A percentile compares a stretch with the other conserved stretches of the same genome.
These are phyloP conservation scores for Lerista edwardsae DNA, from an alignment of 2,797 vertebrate species.

Conservation along the genomic window DNA sequence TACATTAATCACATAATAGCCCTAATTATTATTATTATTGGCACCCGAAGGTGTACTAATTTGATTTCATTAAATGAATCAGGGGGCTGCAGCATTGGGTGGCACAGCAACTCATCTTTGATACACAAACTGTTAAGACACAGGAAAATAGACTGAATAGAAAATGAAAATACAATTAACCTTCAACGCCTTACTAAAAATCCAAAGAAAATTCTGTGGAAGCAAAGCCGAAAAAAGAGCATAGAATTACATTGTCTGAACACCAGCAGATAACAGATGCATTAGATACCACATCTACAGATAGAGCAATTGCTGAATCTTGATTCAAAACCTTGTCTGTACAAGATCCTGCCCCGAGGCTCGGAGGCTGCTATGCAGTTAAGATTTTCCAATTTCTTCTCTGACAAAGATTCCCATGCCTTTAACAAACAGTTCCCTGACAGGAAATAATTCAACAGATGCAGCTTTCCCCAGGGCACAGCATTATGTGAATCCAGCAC, in stretches of 20 bases:
- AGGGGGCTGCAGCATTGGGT: background rate
- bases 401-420: background rate
- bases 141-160: background rate
- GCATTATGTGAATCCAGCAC: background rate
- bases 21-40: constrained; percentile 39
- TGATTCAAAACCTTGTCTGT: background rate
- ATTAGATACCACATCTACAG: background rate
- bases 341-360: background rate
- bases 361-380: background rate
- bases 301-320: background rate
- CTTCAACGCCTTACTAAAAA: constrained; percentile 14
- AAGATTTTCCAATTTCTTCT: background rate
- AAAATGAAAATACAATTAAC: background rate
- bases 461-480: background rate
- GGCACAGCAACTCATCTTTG: constrained; percentile 28
- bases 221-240: background rate
- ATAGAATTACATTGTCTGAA: background rate
- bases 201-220: background rate
- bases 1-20: constrained; percentile 27
- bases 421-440: background rate
- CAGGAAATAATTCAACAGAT: background rate
- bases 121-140: background rate
- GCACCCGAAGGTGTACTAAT: background rate
- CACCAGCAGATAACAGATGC: constrained; percentile 13
- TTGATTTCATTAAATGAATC: constrained; percentile 5